Percentiles rank a stretch among this genome's conserved stretches.
These are phyloP conservation scores for Pristiophorus japonicus DNA, from an alignment of 2,113 vertebrate species.

Conservation along the genomic window DNA sequence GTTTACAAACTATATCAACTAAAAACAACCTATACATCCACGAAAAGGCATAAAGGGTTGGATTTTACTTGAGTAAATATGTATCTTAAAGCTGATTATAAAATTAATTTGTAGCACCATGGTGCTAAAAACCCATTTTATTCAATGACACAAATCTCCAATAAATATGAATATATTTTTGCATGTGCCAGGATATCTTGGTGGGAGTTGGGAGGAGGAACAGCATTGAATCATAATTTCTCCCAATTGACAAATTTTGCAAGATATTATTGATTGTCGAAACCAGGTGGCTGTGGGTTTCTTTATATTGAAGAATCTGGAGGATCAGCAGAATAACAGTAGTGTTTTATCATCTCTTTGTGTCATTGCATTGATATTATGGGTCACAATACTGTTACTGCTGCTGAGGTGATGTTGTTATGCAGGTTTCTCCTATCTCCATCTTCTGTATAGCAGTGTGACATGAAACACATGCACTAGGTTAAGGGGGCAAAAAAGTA, in stretches of 20 bases:
- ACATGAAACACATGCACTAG: neutral
- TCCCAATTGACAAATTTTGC: neutral
- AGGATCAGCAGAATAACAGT: neutral
- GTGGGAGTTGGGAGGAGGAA: neutral
- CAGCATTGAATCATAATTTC: neutral
- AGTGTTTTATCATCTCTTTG: neutral
- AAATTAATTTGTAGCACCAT: no score
- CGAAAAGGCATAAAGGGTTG: neutral
- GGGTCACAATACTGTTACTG: neutral
- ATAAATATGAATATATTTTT: neutral
- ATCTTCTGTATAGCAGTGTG: neutral
- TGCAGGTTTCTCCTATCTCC: neutral
- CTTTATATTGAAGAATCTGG: neutral
- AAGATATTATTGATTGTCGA: neutral
- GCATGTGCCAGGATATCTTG: neutral
- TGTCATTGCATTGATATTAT: neutral
- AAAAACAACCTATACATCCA: neutral
- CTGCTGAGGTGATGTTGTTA: neutral
- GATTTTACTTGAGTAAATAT: conserved; percentile 4
- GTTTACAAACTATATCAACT: neutral
- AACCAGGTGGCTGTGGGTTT: neutral
- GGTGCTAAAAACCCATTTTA: neutral
- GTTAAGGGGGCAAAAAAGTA: neutral
- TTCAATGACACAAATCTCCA: neutral
- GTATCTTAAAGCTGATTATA: neutral